A percentile compares a stretch with the other conserved stretches of the same genome.
These are phyloP conservation scores for Conistra vaccinii DNA, from an alignment of 2,888 invertebrate genomes.

Conservation along the genomic window DNA sequence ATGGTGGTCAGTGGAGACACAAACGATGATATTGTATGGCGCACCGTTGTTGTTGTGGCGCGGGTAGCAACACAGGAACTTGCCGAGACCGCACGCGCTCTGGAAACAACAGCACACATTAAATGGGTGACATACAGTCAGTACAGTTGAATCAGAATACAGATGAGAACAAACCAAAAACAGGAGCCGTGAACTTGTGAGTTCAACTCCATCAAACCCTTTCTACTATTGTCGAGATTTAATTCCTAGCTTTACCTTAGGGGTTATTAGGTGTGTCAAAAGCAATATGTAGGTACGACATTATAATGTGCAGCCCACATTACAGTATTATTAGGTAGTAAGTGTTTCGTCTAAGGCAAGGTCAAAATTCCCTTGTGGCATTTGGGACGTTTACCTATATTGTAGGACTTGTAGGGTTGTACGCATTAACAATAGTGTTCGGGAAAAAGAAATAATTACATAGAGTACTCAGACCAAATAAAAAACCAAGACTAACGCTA, in stretches of 20 bases:
- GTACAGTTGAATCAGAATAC: neutral
- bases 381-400: neutral
- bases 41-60: constrained; percentile 78
- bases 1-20: neutral
- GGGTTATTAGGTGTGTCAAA: no score
- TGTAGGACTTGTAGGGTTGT: no score
- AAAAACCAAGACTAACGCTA: no score
- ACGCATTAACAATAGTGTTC: neutral
- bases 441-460: no score
- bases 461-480: no score
- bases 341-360: neutral
- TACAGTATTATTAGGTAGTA: neutral
- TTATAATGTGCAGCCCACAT: neutral
- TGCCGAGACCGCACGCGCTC: constrained; percentile 92
- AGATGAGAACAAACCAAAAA: neutral
- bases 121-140: neutral
- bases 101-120: constrained; percentile 67
- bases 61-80: constrained; percentile 92
- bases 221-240: neutral
- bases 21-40: neutral
- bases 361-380: neutral
- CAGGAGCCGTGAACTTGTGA: neutral
- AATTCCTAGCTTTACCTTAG: neutral
- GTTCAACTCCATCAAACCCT: neutral
- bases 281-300: no score